A percentile compares a stretch with the other conserved stretches of the same genome.
Conservation (phyloP, 2,888 invertebrate species). For the Cryptocheilus praepositus region DNA sequence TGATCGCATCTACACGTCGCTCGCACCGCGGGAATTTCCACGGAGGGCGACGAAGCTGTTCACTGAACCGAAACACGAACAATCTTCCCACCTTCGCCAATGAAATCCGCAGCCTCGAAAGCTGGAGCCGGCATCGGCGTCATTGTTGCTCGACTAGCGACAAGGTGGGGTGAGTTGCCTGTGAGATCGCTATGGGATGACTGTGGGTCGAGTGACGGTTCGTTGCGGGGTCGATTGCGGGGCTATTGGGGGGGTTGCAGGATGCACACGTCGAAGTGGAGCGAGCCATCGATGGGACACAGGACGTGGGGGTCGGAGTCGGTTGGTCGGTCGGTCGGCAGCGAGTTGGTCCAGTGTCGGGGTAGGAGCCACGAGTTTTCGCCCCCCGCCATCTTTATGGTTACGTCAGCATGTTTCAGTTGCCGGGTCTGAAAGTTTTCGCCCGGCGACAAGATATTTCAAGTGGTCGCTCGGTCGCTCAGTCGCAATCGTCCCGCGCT, state of each 20-base stretch:
- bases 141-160: too few relatives aligned
- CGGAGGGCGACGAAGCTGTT: too few relatives aligned
- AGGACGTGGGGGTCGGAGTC: constrained; percentile 39
- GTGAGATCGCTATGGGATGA: too few relatives aligned
- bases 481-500: constrained; percentile 65
- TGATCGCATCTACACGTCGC: too few relatives aligned
- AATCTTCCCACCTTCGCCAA: too few relatives aligned
- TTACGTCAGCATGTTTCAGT: constrained; percentile 75
- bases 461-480: constrained; percentile 70
- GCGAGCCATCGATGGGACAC: constrained; percentile 38
- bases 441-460: constrained; percentile 74
- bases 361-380: constrained; percentile 36
- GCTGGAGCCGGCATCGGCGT: neutral
- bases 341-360: constrained; percentile 8
- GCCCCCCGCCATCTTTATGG: constrained; percentile 67
- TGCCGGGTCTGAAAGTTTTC: constrained; percentile 72
- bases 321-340: constrained; percentile 37
- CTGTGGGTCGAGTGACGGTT: too few relatives aligned
- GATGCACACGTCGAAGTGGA: constrained; percentile 23
- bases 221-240: too few relatives aligned
- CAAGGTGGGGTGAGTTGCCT: too few relatives aligned
- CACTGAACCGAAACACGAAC: too few relatives aligned
- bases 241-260: too few relatives aligned
- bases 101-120: neutral
- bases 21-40: too few relatives aligned